These are phyloP conservation scores for Dryocosmus kuriphilus DNA, from an alignment of 2,888 invertebrate species.

Conservation along the genomic window DNA sequence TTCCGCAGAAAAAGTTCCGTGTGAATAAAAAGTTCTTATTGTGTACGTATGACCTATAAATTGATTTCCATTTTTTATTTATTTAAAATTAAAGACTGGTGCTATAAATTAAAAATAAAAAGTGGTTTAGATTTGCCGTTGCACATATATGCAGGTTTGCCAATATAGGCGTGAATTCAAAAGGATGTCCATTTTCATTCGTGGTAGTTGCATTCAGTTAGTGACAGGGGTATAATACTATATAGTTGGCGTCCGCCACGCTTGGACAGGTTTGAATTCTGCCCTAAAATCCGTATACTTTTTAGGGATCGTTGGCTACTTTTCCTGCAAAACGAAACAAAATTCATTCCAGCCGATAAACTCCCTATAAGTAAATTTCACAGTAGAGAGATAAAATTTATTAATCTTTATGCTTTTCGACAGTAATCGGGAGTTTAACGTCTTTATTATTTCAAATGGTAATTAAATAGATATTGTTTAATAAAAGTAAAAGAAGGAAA, in stretches of 20 bases:
- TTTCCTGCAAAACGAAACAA: constrained; percentile 54
- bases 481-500: neutral
- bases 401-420: neutral
- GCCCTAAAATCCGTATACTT: constrained; percentile 50
- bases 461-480: no score
- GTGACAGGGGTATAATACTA: constrained; percentile 11
- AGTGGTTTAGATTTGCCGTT: neutral
- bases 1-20: neutral
- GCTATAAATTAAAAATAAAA: neutral
- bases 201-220: constrained; percentile 18
- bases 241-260: constrained; percentile 50
- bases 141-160: neutral
- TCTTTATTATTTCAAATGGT: neutral
- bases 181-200: neutral
- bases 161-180: constrained; percentile 21
- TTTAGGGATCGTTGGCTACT: constrained; percentile 45
- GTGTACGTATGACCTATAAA: neutral
- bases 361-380: constrained; percentile 41
- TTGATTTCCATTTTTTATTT: neutral
- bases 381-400: neutral
- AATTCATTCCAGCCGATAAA: constrained; percentile 59
- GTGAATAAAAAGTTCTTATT: neutral
- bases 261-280: constrained; percentile 55
- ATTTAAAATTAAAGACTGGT: neutral
- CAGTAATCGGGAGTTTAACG: neutral